Evolutionary conservation across 2,888 invertebrate species (phyloP), one percentile per base, ranked within the genome.

Genomic region (Phaedon cochleariae): DNA sequence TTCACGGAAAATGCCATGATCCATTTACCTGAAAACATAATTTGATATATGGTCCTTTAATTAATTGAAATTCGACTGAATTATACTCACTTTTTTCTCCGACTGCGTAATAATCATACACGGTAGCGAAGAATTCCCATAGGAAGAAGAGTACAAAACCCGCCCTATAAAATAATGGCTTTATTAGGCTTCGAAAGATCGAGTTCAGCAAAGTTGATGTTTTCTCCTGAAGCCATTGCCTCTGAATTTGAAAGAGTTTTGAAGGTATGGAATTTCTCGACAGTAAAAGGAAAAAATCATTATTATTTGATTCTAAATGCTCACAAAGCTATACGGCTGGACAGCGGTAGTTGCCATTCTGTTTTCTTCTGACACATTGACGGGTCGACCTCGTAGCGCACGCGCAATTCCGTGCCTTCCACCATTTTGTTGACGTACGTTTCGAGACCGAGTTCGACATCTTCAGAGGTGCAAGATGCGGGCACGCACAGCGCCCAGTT

Each of bases 401-500:
- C 84, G 67, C 85, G 83, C 6, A 90, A 79, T 41, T 88, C 88
- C 0, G 88, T 88, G 1, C 84, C 82, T 3, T 82, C 79, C 0
- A 87, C 83, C 68, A 88, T 83, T 51, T 82, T 84, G 3, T 80
- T 79, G 10, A 90, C 75, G 1, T 83, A 84, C 52, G 85, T 83
- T 51, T 82, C 83, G 29, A 90, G 80, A 1, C 87, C 86, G 17
- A 84, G 80, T 76, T 89, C 86, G 1, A 90, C 87, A 74, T 91
- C 90, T 20, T 82, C 76, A 7, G 86, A 69, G 0, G 85, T 84
- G 77, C 91, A 91, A 0, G 86, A 84, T 2, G 86, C 84, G 1
- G 91, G 91, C n/a, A 89, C 85, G 75, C 91, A 91, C 12, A 90
- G 77, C 1, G 87, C 90, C 90, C 90, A 91, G 72, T 90, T 88